Evolutionary conservation across 2,113 vertebrate species (phyloP).

Genomic region (Colius striatus): DNA sequence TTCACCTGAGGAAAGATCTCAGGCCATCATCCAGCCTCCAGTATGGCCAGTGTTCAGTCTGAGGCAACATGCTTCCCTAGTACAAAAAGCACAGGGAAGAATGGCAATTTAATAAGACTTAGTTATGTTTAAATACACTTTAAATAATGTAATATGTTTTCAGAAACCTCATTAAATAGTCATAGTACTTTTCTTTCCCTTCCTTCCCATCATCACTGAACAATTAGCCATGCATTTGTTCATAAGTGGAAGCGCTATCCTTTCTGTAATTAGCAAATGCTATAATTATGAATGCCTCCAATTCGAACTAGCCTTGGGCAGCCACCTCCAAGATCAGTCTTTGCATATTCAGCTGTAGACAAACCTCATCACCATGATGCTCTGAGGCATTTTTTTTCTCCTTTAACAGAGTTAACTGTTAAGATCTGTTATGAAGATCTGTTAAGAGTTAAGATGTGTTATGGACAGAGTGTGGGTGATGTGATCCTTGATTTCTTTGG

Average conservation of each 20-base stretch:
- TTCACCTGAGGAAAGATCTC: neutral
- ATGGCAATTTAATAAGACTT: neutral
- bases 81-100: neutral
- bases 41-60: neutral
- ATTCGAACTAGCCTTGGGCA: neutral
- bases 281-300: neutral
- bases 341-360: neutral
- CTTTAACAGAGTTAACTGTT: neutral
- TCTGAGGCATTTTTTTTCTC: neutral
- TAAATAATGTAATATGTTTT: neutral
- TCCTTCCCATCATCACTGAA: neutral
- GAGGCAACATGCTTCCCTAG: neutral
- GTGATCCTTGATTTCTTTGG: neutral
- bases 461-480: neutral
- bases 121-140: neutral
- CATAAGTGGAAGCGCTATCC: neutral
- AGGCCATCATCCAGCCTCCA: neutral
- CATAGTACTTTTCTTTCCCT: neutral
- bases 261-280: conserved; percentile 30
- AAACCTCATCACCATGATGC: neutral
- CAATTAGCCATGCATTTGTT: neutral
- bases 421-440: neutral
- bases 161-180: conserved; percentile 22
- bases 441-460: neutral
- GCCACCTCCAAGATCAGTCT: neutral